Conservation (phyloP, 2,888 invertebrate genomes). For the Ephialtes manifestator region DNA sequence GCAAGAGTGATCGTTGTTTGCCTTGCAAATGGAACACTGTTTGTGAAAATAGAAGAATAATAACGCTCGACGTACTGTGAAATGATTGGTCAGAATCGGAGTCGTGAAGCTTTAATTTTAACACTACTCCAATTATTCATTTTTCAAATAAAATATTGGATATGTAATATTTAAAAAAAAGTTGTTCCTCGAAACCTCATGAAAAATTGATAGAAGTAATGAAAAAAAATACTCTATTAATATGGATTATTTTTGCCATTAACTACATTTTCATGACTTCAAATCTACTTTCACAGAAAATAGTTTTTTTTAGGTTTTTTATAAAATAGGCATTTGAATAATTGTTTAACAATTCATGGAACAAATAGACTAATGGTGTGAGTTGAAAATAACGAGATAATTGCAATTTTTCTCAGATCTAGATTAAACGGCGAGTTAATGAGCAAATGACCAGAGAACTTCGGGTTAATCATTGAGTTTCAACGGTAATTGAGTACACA, state of each 20-base stretch:
- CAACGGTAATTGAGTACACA: conserved; percentile 53
- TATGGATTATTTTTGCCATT: too few relatives aligned
- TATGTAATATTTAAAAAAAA: neutral
- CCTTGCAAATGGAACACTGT: conserved; percentile 29
- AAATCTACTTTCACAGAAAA: too few relatives aligned
- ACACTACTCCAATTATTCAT: neutral
- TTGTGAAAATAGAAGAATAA: conserved; percentile 5
- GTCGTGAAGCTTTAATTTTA: neutral
- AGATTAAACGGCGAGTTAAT: conserved; percentile 4
- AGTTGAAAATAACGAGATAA: too few relatives aligned
- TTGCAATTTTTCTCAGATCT: neutral
- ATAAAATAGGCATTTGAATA: too few relatives aligned
- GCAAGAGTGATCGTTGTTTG: conserved; percentile 20
- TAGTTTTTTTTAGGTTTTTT: too few relatives aligned
- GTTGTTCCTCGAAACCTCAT: neutral
- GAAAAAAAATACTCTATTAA: too few relatives aligned
- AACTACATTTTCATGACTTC: too few relatives aligned
- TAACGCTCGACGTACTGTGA: neutral
- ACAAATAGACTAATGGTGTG: too few relatives aligned
- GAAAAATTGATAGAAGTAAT: too few relatives aligned
- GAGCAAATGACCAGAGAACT: neutral
- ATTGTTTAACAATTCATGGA: too few relatives aligned
- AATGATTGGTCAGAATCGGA: neutral
- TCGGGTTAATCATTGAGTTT: conserved; percentile 42
- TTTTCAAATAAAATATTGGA: neutral